phyloP scores from a whole-genome alignment of 2,797 vertebrate genomes.

The Helarctos malayanus region DNA sequence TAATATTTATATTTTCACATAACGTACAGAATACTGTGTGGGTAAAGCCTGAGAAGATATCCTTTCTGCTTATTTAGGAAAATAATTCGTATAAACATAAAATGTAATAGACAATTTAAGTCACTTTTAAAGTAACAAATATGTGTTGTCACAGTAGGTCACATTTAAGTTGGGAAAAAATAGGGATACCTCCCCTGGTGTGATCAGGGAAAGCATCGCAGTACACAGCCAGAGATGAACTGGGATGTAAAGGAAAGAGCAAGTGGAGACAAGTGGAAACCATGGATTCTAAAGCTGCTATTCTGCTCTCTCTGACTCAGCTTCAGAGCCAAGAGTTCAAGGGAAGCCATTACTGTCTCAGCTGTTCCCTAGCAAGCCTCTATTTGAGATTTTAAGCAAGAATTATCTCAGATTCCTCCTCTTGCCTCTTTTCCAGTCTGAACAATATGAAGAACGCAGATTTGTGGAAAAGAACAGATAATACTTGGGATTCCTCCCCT shows the following conservation, averaged over 20 bases:
- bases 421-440: not conserved
- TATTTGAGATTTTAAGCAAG: not conserved
- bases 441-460: not conserved
- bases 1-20: not conserved
- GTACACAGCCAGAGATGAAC: not conserved
- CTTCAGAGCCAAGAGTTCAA: not conserved
- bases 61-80: not conserved
- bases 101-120: not conserved
- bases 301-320: not conserved
- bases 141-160: not conserved
- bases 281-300: not conserved
- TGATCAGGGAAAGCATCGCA: not conserved
- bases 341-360: not conserved
- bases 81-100: not conserved
- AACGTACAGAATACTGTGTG: not conserved
- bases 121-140: not conserved
- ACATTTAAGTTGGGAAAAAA: not conserved
- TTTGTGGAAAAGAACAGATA: not conserved
- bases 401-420: not conserved
- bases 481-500: not conserved
- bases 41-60: not conserved
- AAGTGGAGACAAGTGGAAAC: not conserved
- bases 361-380: not conserved
- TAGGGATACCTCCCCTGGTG: not conserved
- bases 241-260: not conserved